A percentile compares a stretch with the other conserved stretches of the same genome.
phyloP scores from a whole-genome alignment of 1,140 invertebrate genomes.

The Formica selysi region DNA sequence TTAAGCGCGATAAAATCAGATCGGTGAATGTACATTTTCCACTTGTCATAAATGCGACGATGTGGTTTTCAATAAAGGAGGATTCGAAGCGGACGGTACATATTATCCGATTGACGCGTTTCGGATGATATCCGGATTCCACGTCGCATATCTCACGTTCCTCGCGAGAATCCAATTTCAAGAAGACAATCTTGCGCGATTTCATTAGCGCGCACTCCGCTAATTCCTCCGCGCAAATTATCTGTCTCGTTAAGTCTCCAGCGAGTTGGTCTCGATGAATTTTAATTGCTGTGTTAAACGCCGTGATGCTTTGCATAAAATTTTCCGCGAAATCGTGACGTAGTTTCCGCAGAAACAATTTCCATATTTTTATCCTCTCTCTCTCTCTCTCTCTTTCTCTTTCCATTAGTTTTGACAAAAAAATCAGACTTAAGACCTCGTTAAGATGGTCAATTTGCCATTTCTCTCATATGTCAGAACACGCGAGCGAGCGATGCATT shows the following conservation, averaged over 20 bases:
- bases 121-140: not conserved
- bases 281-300: constrained; percentile 30
- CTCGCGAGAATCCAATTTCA: constrained; percentile 30
- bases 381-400: not conserved
- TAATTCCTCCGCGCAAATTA: not conserved
- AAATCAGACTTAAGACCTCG: no score
- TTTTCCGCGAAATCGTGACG: not conserved
- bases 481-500: not conserved
- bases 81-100: no score
- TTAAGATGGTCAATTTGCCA: constrained; percentile 9
- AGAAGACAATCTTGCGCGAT: constrained; percentile 10
- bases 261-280: constrained; percentile 3
- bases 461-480: not conserved
- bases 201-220: constrained; percentile 4
- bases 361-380: not conserved
- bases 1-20: not conserved
- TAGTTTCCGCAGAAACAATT: not conserved
- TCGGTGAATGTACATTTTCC: not conserved
- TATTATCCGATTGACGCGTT: constrained; percentile 11
- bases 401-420: not conserved
- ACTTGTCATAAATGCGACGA: not conserved
- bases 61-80: not conserved
- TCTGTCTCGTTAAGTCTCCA: constrained; percentile 15
- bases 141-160: not conserved
- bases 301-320: not conserved